Evolutionary conservation across 1,140 invertebrate genomes (phyloP), one percentile per base, ranked within the genome.

Genomic region (fruit fly (Drosophila melanogaster)): DNA sequence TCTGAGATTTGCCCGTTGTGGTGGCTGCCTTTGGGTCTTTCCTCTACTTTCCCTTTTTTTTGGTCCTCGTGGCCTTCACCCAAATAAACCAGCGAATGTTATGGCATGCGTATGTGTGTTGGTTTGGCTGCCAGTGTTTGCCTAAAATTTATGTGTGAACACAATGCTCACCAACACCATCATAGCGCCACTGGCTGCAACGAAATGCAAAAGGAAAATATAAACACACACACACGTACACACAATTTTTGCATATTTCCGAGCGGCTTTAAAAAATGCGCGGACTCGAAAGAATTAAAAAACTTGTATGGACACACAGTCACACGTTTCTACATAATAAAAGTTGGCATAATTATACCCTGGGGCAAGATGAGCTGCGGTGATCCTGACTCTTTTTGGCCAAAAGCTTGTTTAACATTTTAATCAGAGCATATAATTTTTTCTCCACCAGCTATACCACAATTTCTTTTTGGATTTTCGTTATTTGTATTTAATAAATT

Each of bases 91-190:
- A 60, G 61, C 64, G 50, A 46, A 33, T 54, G 40, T 69, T 51
- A 2, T 38, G 12, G 26, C 35, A 54, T 51, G 44, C 65, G 55
- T 49, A 35, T 49, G 43, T 78, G 44, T 71, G 37, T 38, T 38
- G 12, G 37, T 14, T 12, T 38, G 37, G 56, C 15, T 33, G 24
- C 61, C 64, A 69, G 59, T 81, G 81, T 64, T 85, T 78, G 77
- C 79, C 75, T 87, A 83, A 86, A 89, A 87, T 87, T 77, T 87
- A 87, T 87, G 79, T 83, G 76, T 47, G 65, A 79, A 74, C 80
- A 87, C 83, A 87, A 83, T 83, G 66, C 78, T 79, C 61, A 55
- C 57, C 72, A 75, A 37, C 58, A 74, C 40, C 53, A 54, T 26
- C 35, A 15, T 22, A 22, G 35, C 30, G 35, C 35, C 33, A 51